phyloP scores from a whole-genome alignment of 1,140 invertebrate species.

The Drosophila kohkoa region DNA sequence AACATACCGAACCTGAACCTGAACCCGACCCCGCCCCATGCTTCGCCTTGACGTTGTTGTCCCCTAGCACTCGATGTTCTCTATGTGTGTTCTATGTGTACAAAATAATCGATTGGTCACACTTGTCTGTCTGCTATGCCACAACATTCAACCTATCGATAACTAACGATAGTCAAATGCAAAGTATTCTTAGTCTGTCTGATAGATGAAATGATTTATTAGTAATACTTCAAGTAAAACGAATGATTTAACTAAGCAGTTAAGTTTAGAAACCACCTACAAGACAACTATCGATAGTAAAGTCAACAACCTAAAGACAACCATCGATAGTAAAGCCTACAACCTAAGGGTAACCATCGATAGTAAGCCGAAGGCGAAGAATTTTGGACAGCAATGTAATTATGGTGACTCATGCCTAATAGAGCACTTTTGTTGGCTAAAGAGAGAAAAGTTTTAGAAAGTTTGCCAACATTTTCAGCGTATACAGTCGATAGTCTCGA shows the following conservation, averaged over 20 bases:
- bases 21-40: neutral
- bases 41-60: neutral
- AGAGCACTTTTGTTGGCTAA: too few species aligned
- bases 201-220: neutral
- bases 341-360: neutral
- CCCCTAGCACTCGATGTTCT: conserved; percentile 36
- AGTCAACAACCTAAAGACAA: too few species aligned
- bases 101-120: conserved; percentile 11
- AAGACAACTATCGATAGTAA: neutral
- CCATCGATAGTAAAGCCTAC: neutral
- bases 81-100: conserved; percentile 12
- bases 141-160: neutral
- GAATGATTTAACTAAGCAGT: too few species aligned
- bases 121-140: conserved; percentile 1
- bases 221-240: too few species aligned
- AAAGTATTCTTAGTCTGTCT: neutral
- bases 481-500: neutral
- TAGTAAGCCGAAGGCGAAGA: neutral
- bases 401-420: too few species aligned
- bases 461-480: too few species aligned
- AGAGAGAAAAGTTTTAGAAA: too few species aligned
- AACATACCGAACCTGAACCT: neutral
- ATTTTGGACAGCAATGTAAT: too few species aligned
- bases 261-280: too few species aligned
- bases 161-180: neutral